These are phyloP conservation scores for Desmophyllum pertusum DNA, from an alignment of 92 coral and sea anemone genomes.

Conservation along the genomic window DNA sequence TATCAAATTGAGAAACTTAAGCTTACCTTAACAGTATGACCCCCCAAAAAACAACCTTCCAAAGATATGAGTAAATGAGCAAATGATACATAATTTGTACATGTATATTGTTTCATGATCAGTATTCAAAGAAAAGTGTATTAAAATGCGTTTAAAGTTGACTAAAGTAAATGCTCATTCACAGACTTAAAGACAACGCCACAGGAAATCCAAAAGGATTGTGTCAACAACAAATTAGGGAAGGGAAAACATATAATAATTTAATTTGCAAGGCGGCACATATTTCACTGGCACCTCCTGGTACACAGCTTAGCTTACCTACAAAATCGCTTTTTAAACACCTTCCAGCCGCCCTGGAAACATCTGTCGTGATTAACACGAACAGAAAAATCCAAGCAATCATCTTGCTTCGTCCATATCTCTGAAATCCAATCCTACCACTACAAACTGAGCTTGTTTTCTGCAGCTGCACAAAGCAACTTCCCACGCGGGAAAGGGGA, in stretches of 20 bases:
- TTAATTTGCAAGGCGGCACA: not conserved
- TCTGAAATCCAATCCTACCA: not conserved
- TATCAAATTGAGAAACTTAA: no score
- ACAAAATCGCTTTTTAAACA: constrained; percentile 16
- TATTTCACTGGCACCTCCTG: no score
- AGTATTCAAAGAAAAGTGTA: no score
- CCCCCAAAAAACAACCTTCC: not conserved
- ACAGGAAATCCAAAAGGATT: not conserved
- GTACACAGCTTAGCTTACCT: not conserved
- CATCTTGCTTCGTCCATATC: constrained; percentile 23
- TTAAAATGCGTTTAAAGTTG: not conserved
- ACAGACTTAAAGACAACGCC: not conserved
- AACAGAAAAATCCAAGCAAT: constrained; percentile 15
- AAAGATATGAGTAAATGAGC: not conserved
- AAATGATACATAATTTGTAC: not conserved
- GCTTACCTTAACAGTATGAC: no score
- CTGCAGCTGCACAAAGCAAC: constrained; percentile 17
- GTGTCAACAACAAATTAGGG: constrained; percentile 8
- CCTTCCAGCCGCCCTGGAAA: constrained; percentile 22
- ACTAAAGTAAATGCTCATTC: not conserved
- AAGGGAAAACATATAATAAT: not conserved
- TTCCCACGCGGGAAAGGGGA: constrained; percentile 7
- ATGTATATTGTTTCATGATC: no score
- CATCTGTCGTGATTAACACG: constrained; percentile 3
- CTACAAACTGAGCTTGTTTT: not conserved